Evolutionary conservation across 1,140 invertebrate genomes (phyloP), one percentile per base, ranked within the genome.

Genomic region (Eciton burchellii): DNA sequence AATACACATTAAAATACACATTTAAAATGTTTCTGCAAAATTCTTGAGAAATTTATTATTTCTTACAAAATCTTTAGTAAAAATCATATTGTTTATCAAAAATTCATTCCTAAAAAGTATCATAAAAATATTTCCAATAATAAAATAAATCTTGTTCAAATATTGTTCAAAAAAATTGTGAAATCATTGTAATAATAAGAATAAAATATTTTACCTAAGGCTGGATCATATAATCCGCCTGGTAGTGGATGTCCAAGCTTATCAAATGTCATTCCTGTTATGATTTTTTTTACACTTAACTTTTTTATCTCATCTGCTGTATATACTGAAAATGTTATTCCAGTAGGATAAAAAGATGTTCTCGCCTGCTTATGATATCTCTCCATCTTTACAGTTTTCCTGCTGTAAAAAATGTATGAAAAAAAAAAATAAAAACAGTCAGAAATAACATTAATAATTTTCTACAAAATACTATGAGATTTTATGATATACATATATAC

Each of bases 181-280:
- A n/a, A n/a, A n/a, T n/a, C n/a, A n/a, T n/a, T n/a, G n/a, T n/a
- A 62, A 26, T 49, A 84, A 43, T 35, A 35, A n/a, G 16, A 52
- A 74, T 26, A 60, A 63, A 59, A 57, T 68, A 66, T 82, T 73
- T 89, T 92, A 96, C 96, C 97, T 89, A 99, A 93, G 14, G 94
- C 93, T 62, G 96, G 95, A 93, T 99, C 98, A 92, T 99, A 98
- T 0, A 99, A 93, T 35, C 99, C 98, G 41, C 97, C 97, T 62
- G 94, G 94, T 21, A 97, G 94, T 1, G 98, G 96, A 94, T 99
- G 96, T 0, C 97, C 97, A 57, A 99, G 94, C 16, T 95, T 92
- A 94, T 99, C 98, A 91, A 99, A 98, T 0, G 97, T 96, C 71
- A 97, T 92, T 0, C 97, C 95, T 68, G 97, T 98, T 1, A 95